Conservation (phyloP, 2,113 vertebrate species). For the Myiopsitta monachus region DNA sequence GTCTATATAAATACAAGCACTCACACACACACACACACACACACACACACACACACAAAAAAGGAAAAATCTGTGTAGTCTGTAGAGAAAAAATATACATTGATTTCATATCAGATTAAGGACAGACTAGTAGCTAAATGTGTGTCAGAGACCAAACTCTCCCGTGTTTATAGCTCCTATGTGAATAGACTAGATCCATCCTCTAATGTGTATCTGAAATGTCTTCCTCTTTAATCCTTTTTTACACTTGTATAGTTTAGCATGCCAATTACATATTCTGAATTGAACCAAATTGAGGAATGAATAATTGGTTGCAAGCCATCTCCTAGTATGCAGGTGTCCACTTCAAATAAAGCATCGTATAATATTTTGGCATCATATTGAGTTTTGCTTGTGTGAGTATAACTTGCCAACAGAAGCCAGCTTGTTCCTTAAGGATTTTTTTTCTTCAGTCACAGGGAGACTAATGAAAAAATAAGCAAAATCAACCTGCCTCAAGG, state of each 20-base stretch:
- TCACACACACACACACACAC: neutral
- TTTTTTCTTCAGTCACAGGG: neutral
- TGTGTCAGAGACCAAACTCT: neutral
- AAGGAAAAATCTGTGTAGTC: neutral
- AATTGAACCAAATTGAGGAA: neutral
- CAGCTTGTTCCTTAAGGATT: neutral
- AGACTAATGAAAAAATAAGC: neutral
- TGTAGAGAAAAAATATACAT: neutral
- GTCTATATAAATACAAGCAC: neutral
- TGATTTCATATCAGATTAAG: neutral
- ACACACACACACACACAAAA: neutral
- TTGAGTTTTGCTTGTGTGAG: neutral
- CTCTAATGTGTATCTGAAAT: neutral
- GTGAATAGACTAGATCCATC: neutral
- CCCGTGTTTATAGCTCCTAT: neutral
- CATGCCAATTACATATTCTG: neutral
- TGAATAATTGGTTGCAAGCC: neutral
- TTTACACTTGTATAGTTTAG: neutral
- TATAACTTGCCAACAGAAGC: neutral
- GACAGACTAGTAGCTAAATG: neutral
- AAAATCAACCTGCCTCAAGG: neutral
- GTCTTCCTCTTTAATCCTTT: neutral
- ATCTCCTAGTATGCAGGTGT: neutral
- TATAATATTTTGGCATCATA: neutral
- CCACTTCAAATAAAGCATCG: conserved; percentile 2